Evolutionary conservation across 2,888 invertebrate genomes (phyloP).

Genomic region (Alloscopus bannaensis): DNA sequence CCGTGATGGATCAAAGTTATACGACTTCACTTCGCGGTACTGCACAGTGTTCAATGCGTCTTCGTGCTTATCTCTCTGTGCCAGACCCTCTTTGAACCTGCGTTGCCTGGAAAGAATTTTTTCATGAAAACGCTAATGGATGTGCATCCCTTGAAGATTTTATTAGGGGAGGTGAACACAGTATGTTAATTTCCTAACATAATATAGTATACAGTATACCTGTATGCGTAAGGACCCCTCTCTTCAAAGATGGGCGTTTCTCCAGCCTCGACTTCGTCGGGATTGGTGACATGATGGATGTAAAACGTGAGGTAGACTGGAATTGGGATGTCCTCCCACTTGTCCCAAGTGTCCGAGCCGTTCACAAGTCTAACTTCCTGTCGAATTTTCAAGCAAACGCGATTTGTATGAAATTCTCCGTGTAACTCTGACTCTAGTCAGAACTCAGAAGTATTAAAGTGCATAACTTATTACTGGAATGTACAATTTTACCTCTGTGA

Average conservation of each 20-base stretch:
- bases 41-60: constrained; percentile 18
- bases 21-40: constrained; percentile 41
- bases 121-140: neutral
- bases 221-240: constrained; percentile 63
- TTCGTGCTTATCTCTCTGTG: neutral
- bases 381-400: constrained; percentile 11
- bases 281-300: constrained; percentile 48
- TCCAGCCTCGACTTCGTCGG: constrained; percentile 22
- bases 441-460: no score
- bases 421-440: no score
- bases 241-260: constrained; percentile 41
- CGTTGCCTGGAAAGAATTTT: constrained; percentile 17
- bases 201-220: constrained; percentile 16
- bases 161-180: neutral
- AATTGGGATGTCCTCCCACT: constrained; percentile 64
- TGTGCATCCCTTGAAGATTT: neutral
- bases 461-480: neutral
- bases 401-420: no score
- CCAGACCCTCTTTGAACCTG: constrained; percentile 9
- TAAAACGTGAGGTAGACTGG: constrained; percentile 50
- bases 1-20: constrained; percentile 31
- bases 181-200: neutral
- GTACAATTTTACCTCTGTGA: constrained; percentile 52
- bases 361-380: constrained; percentile 37
- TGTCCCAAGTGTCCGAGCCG: constrained; percentile 43